Evolutionary conservation across 1,140 invertebrate species (phyloP).

Genomic region (Drosophila insularis): DNA sequence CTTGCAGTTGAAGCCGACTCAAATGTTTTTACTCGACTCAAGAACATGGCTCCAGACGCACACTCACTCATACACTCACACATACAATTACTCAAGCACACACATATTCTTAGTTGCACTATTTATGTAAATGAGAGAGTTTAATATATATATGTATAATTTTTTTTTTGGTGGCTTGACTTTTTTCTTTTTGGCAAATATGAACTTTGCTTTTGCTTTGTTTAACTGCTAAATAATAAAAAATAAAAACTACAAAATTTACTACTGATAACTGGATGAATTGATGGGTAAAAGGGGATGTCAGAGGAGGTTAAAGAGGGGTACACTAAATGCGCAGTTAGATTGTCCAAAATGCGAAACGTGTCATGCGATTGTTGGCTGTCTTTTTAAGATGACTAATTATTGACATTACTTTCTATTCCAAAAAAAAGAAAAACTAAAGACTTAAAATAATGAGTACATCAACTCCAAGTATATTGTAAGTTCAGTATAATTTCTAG

Average conservation of each 20-base stretch:
- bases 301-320: neutral
- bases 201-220: slow-evolving; percentile 47
- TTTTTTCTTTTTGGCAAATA: slow-evolving; percentile 24
- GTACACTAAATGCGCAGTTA: slow-evolving; percentile 65
- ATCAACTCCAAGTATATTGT: neutral
- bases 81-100: slow-evolving; percentile 4
- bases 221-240: slow-evolving; percentile 28
- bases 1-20: slow-evolving; percentile 16
- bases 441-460: neutral
- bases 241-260: slow-evolving; percentile 2
- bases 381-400: slow-evolving; percentile 40
- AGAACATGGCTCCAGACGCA: slow-evolving; percentile 40
- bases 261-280: neutral
- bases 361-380: slow-evolving; percentile 31
- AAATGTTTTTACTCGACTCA: slow-evolving; percentile 30
- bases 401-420: neutral
- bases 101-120: slow-evolving; percentile 16
- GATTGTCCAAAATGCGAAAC: slow-evolving; percentile 59
- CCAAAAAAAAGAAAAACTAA: slow-evolving; percentile 9
- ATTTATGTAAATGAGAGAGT: slow-evolving; percentile 71
- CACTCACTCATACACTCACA: slow-evolving; percentile 9
- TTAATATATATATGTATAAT: slow-evolving; percentile 24
- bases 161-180: slow-evolving; percentile 17
- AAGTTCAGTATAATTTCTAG: slow-evolving; percentile 6
- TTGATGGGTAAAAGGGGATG: neutral